phyloP scores from a whole-genome alignment of 37 sponge, comb jelly and placozoan species.

The Geodia barretti region DNA sequence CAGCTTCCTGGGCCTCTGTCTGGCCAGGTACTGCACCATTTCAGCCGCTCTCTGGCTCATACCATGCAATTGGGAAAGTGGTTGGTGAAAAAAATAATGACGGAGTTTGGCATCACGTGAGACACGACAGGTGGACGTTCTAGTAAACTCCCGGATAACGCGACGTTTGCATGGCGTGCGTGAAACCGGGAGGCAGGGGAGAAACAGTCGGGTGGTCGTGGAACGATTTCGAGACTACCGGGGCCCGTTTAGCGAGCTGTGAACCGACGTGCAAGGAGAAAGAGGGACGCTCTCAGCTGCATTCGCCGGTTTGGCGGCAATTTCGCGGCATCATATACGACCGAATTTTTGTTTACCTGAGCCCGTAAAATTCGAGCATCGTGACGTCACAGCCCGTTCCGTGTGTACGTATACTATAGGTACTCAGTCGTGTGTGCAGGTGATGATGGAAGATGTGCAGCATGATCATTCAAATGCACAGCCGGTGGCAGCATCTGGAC shows the following conservation, averaged over 20 bases:
- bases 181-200: neutral
- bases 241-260: neutral
- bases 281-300: neutral
- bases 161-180: neutral
- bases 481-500: neutral
- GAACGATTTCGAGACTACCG: neutral
- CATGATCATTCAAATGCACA: no score
- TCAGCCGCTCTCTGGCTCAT: neutral
- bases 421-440: no score
- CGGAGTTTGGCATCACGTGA: no score
- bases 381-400: neutral
- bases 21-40: constrained; percentile 1
- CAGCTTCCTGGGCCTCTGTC: constrained; percentile 37
- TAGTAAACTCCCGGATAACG: neutral
- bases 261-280: neutral
- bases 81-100: no score
- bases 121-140: neutral
- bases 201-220: neutral
- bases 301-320: neutral
- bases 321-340: neutral
- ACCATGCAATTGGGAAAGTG: no score
- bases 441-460: neutral
- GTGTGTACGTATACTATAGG: neutral
- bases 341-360: neutral
- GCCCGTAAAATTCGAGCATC: neutral